Evolutionary conservation across 2,888 invertebrate species (phyloP), one percentile per base, ranked within the genome.

Genomic region (Imbricaverruca yamaguchii): DNA sequence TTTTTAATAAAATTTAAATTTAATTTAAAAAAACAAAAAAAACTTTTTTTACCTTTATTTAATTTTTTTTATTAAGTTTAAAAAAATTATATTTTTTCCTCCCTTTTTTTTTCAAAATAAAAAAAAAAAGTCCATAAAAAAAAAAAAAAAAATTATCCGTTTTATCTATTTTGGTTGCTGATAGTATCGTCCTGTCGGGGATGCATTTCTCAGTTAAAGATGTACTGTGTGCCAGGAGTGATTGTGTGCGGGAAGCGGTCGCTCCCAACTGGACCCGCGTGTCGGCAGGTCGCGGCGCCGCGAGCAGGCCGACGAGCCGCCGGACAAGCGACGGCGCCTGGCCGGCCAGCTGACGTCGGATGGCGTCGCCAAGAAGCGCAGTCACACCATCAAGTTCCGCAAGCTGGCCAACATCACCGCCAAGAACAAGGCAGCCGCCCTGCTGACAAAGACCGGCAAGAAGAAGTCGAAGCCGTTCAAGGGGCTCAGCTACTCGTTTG

Each of bases 181-280:
- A 7, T 7, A 7, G 59, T 59, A 13, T 59, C 59, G 15, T 11
- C 4, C 11, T 59, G 12, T 1, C 15, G 2, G 59, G 15, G 11
- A 15, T 11, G 15, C 12, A 59, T 15, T 4, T 59, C 15, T 59
- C 11, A 55, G 61, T 63, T 63, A 78, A 81, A 87, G 89, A 88
- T 87, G 91, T 91, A 92, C 81, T 96, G 96, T 85, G 96, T 88
- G 8, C 98, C 89, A 85, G 95, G 93, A 85, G 96, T 93, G 85
- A 95, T 93, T 84, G 98, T 94, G 82, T 96, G 96, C 86, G 96
- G 95, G 87, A 95, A 97, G 88, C 98, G 97, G 87, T 96, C 97
- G 88, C 39, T 4, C 39, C 39, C 39, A 97, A 95, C 86, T 97
- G 96, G 83, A 98, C 94, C 96, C 97, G 98, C 94, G 96, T 96